These are phyloP conservation scores for Thumatha senex DNA, from an alignment of 2,888 invertebrate genomes.

Conservation along the genomic window DNA sequence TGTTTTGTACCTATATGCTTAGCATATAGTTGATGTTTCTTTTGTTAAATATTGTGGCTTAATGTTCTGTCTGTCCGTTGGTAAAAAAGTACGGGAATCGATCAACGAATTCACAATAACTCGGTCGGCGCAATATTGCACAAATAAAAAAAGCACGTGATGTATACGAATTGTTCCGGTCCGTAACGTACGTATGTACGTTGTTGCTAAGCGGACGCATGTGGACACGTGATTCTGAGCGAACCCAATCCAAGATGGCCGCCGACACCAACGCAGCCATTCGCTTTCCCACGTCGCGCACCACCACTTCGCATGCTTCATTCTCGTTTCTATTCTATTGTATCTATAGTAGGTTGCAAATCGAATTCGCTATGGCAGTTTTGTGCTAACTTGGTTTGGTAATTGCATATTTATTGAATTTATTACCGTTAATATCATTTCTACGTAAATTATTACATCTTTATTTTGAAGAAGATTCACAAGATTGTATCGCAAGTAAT, in stretches of 20 bases:
- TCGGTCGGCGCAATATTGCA: constrained; percentile 65
- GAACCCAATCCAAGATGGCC: constrained; percentile 75
- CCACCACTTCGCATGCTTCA: constrained; percentile 65
- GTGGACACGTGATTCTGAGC: constrained; percentile 73
- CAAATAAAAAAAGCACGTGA: constrained; percentile 79
- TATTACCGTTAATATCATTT: constrained; percentile 26
- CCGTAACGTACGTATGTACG: constrained; percentile 66
- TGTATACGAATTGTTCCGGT: constrained; percentile 72
- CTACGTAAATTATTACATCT: constrained; percentile 16
- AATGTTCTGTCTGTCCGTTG: constrained; percentile 17
- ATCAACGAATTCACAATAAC: constrained; percentile 56
- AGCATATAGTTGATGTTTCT: not conserved
- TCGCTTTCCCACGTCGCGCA: constrained; percentile 81
- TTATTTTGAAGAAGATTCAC: constrained; percentile 13
- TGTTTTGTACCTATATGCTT: constrained; percentile 31
- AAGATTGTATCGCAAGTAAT: constrained; percentile 17
- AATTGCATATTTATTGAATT: constrained; percentile 30
- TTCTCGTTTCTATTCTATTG: constrained; percentile 70
- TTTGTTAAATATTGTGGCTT: not conserved
- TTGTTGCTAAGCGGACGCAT: constrained; percentile 78
- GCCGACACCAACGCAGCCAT: constrained; percentile 60
- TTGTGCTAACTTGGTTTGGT: constrained; percentile 42
- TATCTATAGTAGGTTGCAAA: constrained; percentile 41
- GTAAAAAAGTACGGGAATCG: constrained; percentile 41
- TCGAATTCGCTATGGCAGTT: constrained; percentile 56